Conservation (phyloP, 2,797 vertebrate species). For the Girardinus metallicus region DNA sequence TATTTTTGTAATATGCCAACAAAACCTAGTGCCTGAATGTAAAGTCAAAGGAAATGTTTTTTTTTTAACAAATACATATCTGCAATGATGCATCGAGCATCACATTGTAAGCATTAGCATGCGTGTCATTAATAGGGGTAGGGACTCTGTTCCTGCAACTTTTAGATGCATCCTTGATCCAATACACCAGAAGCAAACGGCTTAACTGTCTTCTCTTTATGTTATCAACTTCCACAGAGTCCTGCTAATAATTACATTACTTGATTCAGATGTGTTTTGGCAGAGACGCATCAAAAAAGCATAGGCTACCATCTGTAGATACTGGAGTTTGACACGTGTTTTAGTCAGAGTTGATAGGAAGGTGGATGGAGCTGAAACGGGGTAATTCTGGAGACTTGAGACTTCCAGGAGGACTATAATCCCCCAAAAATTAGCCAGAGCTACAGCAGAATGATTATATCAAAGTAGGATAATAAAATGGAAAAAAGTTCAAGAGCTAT, state of each 20-base stretch:
- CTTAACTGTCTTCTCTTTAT: neutral
- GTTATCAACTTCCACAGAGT: neutral
- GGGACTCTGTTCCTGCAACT: neutral
- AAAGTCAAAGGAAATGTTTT: neutral
- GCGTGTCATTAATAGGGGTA: neutral
- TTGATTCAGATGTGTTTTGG: neutral
- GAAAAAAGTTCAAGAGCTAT: neutral
- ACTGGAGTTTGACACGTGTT: neutral
- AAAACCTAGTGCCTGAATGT: neutral
- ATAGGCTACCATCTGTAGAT: neutral
- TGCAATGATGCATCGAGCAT: neutral
- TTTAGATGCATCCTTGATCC: neutral
- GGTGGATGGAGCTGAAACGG: neutral
- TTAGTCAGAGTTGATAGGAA: neutral
- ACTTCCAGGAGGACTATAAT: neutral
- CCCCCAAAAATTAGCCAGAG: neutral
- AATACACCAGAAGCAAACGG: neutral
- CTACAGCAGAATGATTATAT: neutral
- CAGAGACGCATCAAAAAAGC: neutral
- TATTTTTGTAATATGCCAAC: neutral
- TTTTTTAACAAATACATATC: neutral
- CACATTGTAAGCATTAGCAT: neutral
- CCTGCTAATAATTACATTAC: neutral
- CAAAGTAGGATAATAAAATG: neutral
- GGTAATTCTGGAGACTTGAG: neutral